These are phyloP conservation scores for Diorhabda sublineata DNA, from an alignment of 1,140 invertebrate species.

Conservation along the genomic window DNA sequence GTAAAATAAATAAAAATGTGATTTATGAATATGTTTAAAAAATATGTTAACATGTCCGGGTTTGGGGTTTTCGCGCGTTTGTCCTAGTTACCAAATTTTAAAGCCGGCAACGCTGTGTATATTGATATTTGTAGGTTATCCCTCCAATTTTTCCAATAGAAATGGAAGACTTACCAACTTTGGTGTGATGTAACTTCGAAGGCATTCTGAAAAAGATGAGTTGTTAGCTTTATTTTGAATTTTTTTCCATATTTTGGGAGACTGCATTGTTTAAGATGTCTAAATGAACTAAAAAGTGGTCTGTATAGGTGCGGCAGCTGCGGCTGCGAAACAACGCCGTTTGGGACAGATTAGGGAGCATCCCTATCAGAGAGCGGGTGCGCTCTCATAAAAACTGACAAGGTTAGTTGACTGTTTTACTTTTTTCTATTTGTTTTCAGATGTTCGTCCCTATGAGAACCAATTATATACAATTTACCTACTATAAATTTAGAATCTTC, in stretches of 20 bases:
- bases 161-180: too few species aligned
- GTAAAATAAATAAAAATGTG: too few species aligned
- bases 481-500: conserved; percentile 22
- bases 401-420: conserved; percentile 42
- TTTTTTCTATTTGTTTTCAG: conserved; percentile 30
- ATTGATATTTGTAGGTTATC: too few species aligned
- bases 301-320: conserved; percentile 64
- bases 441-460: conserved; percentile 16
- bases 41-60: too few species aligned
- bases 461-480: conserved; percentile 27
- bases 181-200: neutral
- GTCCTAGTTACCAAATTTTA: too few species aligned
- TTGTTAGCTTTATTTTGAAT: conserved; percentile 8
- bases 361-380: conserved; percentile 88
- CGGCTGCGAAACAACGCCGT: conserved; percentile 70
- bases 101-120: too few species aligned
- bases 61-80: too few species aligned
- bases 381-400: conserved; percentile 62
- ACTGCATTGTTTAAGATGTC: conserved; percentile 11
- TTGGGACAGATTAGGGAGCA: conserved; percentile 83
- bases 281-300: conserved; percentile 20
- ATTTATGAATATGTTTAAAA: too few species aligned
- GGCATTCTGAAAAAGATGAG: neutral
- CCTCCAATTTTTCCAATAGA: too few species aligned
- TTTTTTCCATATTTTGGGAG: conserved; percentile 21